Evolutionary conservation across 2,113 vertebrate genomes (phyloP).

Genomic region (Steatornis caripensis): DNA sequence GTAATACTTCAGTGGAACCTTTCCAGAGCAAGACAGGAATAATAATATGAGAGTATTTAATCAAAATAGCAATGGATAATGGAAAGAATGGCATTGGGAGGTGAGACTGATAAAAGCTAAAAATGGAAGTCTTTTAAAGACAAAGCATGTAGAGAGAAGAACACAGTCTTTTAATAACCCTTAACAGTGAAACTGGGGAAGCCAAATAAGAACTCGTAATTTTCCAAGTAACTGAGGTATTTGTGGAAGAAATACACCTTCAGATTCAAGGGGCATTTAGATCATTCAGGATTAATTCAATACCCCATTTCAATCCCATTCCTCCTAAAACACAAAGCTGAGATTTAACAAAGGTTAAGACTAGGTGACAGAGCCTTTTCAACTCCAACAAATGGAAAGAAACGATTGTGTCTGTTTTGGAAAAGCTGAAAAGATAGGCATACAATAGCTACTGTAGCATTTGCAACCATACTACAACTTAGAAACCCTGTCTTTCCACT

Average conservation of each 20-base stretch:
- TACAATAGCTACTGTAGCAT: not conserved
- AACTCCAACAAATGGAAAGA: not conserved
- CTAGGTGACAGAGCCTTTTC: not conserved
- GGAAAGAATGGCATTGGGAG: not conserved
- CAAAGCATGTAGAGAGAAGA: not conserved
- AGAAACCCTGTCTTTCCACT: not conserved
- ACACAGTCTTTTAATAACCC: not conserved
- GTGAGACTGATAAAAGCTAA: not conserved
- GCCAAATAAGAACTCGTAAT: not conserved
- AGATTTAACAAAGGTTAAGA: not conserved
- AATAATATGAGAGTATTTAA: not conserved
- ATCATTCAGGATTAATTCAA: not conserved
- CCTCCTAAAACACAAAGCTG: not conserved
- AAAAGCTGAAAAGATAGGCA: not conserved
- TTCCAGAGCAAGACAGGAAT: not conserved
- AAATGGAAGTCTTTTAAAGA: not conserved
- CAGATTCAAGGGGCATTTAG: not conserved
- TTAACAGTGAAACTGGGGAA: not conserved
- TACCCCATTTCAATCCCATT: not conserved
- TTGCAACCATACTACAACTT: not conserved
- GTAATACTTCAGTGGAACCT: not conserved
- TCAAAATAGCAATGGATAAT: not conserved
- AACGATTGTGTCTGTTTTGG: not conserved
- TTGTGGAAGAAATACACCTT: not conserved
- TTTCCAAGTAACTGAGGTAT: not conserved